These are phyloP conservation scores for Psettodes erumei DNA, from an alignment of 2,113 vertebrate genomes.

Conservation along the genomic window DNA sequence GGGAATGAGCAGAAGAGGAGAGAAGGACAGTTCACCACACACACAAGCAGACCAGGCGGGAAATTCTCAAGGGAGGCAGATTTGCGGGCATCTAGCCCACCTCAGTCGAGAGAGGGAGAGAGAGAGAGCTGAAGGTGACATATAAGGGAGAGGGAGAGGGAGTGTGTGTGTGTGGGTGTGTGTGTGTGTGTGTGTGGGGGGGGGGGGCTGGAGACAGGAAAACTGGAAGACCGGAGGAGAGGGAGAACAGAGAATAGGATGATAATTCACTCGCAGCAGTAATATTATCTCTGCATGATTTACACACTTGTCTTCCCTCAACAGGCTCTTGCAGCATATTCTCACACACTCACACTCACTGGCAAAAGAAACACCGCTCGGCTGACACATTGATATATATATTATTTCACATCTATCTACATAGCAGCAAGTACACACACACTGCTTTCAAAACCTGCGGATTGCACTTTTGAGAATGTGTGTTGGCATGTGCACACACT, in stretches of 20 bases:
- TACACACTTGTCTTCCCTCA: constrained; percentile 46
- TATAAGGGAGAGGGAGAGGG: constrained; percentile 34
- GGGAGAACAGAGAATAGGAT: constrained; percentile 41
- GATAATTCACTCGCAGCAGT: constrained; percentile 59
- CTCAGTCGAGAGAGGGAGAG: constrained; percentile 41
- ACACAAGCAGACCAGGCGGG: constrained; percentile 25
- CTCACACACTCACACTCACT: constrained; percentile 14
- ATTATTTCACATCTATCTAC: constrained; percentile 1
- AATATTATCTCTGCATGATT: constrained; percentile 57
- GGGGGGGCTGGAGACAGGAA: not conserved
- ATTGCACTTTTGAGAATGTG: not conserved
- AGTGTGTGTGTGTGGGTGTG: not conserved
- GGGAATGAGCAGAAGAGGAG: constrained; percentile 17
- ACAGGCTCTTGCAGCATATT: constrained; percentile 22
- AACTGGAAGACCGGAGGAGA: constrained; percentile 37
- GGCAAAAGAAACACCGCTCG: constrained; percentile 4
- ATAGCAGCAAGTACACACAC: not conserved
- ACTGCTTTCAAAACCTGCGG: not conserved
- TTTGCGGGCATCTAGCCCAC: constrained; percentile 60
- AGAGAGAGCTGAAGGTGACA: constrained; percentile 72
- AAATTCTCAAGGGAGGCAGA: constrained; percentile 55
- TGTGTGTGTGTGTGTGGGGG: not conserved
- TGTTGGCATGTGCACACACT: not conserved
- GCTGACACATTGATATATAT: constrained; percentile 4
- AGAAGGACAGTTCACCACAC: constrained; percentile 38